A percentile compares a stretch with the other conserved stretches of the same genome.
Conservation (phyloP, 2,888 invertebrate species). For the Pammene aurita region DNA sequence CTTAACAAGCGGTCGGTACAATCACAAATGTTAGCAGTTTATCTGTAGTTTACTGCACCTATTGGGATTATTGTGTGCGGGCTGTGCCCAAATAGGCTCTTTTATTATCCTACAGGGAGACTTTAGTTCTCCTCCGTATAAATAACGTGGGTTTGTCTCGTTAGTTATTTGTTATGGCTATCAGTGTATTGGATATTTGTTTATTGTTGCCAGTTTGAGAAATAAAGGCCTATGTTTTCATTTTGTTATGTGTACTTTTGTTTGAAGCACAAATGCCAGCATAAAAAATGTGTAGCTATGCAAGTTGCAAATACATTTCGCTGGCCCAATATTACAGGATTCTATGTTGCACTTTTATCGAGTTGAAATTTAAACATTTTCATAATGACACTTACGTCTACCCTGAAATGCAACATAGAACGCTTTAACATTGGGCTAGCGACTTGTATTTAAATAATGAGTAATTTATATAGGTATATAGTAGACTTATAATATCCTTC, state of each 20-base stretch:
- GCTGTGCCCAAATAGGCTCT: constrained; percentile 54
- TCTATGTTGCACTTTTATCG: no score
- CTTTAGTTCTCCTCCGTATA: constrained; percentile 48
- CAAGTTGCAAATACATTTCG: no score
- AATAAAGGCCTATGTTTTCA: neutral
- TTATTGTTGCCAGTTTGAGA: neutral
- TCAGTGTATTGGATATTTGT: constrained; percentile 40
- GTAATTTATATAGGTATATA: no score
- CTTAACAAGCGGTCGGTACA: constrained; percentile 24
- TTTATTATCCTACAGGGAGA: constrained; percentile 60
- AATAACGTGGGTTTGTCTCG: constrained; percentile 50
- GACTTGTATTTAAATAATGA: no score
- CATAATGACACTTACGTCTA: no score
- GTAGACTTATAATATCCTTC: no score
- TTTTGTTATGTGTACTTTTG: neutral
- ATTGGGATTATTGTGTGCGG: constrained; percentile 44
- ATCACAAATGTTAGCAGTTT: constrained; percentile 40
- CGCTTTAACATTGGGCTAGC: no score
- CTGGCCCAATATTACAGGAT: no score
- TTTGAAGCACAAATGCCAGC: no score
- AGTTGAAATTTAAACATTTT: no score
- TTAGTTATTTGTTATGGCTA: constrained; percentile 52
- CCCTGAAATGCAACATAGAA: no score
- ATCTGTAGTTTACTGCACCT: constrained; percentile 43
- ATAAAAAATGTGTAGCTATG: no score